phyloP scores from a whole-genome alignment of 2,113 vertebrate species.

The Tauraco erythrolophus region DNA sequence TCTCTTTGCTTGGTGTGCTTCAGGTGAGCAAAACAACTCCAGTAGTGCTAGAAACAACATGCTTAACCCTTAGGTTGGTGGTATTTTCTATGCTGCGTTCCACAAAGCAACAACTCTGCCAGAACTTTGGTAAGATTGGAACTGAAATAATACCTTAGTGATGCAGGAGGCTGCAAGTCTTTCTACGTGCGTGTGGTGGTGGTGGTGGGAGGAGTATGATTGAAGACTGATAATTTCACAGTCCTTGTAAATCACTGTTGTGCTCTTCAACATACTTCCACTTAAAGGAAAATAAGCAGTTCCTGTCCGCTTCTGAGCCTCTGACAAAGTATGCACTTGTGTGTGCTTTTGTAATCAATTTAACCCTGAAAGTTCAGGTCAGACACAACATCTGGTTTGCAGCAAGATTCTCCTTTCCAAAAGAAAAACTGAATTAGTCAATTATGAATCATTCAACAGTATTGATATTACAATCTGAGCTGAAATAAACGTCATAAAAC shows the following conservation, averaged over 20 bases:
- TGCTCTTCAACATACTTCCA: background rate
- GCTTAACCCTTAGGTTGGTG: background rate
- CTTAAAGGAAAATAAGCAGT: background rate
- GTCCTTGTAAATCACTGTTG: background rate
- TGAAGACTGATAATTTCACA: background rate
- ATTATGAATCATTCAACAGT: conserved; percentile 13
- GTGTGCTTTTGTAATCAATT: background rate
- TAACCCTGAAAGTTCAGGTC: background rate
- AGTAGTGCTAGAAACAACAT: background rate
- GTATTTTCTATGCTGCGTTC: background rate
- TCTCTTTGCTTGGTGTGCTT: background rate
- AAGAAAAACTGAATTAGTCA: background rate
- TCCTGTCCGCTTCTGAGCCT: background rate
- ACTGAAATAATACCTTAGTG: background rate
- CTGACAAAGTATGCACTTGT: background rate
- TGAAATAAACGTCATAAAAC: background rate
- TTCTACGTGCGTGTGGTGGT: background rate
- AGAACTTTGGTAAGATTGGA: background rate
- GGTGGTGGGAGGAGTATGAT: background rate
- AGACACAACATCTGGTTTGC: conserved; percentile 20
- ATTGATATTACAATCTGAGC: background rate
- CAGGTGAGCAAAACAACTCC: background rate
- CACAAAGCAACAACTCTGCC: background rate
- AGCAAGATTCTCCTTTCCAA: background rate
- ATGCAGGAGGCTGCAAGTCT: background rate